Conservation (phyloP, 2,113 vertebrate genomes). For the Poeciliopsis prolifica region DNA sequence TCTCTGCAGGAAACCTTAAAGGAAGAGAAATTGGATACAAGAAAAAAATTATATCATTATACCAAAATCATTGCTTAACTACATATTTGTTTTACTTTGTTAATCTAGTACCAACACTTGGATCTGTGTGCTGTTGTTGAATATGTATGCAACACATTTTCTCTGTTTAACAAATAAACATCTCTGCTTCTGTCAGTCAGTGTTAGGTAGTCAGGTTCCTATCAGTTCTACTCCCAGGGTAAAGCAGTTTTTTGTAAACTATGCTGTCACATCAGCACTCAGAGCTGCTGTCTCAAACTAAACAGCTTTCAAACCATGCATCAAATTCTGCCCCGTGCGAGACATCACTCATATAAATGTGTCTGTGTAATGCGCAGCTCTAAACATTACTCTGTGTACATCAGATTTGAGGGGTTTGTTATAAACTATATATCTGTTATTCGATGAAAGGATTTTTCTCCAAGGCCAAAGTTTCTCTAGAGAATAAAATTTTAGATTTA, state of each 20-base stretch:
- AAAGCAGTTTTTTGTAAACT: conserved; percentile 1
- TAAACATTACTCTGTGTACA: neutral
- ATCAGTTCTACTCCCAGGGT: neutral
- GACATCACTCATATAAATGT: conserved; percentile 8
- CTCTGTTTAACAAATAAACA: neutral
- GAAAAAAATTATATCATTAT: no score
- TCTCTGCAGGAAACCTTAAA: neutral
- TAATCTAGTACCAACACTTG: neutral
- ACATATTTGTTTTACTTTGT: neutral
- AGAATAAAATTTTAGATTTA: conserved; percentile 3
- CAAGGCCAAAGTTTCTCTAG: conserved; percentile 2
- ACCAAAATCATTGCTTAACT: neutral
- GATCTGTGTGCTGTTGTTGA: neutral
- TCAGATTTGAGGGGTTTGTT: no score
- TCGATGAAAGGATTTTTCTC: neutral
- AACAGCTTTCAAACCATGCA: neutral
- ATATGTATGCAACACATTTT: neutral
- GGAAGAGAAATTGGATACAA: no score
- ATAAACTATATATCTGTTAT: neutral
- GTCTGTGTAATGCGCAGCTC: neutral
- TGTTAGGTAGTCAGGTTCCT: neutral
- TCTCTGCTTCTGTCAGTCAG: neutral
- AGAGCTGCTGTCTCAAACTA: neutral
- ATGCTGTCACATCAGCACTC: neutral
- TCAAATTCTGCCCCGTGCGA: neutral